Percentiles rank a stretch among this genome's conserved stretches.
These are phyloP conservation scores for Diplazon laetatorius DNA, from an alignment of 2,888 invertebrate species.

Conservation along the genomic window DNA sequence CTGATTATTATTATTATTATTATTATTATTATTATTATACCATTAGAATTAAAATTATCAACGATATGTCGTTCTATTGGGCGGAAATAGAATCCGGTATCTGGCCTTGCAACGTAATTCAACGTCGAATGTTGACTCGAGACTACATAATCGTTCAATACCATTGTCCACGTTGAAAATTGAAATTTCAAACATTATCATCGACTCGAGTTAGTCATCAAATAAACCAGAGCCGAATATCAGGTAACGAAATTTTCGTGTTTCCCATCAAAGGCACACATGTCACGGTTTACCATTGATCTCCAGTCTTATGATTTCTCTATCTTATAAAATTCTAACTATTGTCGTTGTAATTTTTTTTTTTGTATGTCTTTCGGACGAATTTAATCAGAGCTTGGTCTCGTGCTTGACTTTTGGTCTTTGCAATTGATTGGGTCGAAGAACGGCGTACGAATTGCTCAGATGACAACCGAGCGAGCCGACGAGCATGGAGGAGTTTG, in stretches of 20 bases:
- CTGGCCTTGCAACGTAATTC: constrained; percentile 9
- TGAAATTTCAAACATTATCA: background rate
- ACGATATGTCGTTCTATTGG: constrained; percentile 2
- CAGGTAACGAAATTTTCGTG: background rate
- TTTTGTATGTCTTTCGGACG: too few relatives aligned
- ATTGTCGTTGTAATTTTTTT: too few relatives aligned
- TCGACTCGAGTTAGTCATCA: background rate
- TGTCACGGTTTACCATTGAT: background rate
- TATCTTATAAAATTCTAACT: constrained; percentile 24
- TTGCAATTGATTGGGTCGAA: constrained; percentile 77
- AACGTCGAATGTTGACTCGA: constrained; percentile 2
- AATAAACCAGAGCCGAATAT: background rate
- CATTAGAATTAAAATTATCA: too few relatives aligned
- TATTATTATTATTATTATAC: too few relatives aligned
- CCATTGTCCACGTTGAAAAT: too few relatives aligned
- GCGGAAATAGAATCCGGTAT: constrained; percentile 9
- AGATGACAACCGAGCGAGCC: constrained; percentile 72
- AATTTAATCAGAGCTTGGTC: constrained; percentile 80
- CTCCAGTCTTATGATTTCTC: constrained; percentile 43
- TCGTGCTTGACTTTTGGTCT: constrained; percentile 80
- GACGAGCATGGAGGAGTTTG: constrained; percentile 60
- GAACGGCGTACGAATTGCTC: constrained; percentile 74
- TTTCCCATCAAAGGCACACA: background rate
- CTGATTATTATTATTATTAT: too few relatives aligned
- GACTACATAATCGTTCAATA: too few relatives aligned